phyloP scores from a whole-genome alignment of 2,888 invertebrate species.

The Augochlorella aurata region DNA sequence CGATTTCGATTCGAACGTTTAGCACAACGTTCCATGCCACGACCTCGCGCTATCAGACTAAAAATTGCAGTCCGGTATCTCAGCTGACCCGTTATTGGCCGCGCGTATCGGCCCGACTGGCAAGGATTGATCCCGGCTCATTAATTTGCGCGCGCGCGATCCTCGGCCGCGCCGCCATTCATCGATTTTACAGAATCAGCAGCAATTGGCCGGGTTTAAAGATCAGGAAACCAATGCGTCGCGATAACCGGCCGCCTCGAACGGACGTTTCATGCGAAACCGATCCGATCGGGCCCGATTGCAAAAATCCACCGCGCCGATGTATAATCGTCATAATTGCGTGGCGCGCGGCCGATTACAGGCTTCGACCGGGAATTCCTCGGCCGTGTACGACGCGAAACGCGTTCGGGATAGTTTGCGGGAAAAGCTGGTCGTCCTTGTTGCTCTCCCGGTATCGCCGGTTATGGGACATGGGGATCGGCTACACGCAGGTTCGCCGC shows the following conservation, averaged over 20 bases:
- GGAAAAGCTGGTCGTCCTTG: constrained; percentile 59
- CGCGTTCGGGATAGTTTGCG: not conserved
- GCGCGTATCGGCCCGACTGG: constrained; percentile 20
- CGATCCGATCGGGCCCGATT: not conserved
- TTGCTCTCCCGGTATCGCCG: constrained; percentile 21
- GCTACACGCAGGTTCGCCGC: constrained; percentile 46
- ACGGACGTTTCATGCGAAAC: constrained; percentile 25
- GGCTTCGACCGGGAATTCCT: constrained; percentile 19
- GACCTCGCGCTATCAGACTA: constrained; percentile 24
- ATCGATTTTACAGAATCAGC: constrained; percentile 18
- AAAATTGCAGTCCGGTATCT: constrained; percentile 34
- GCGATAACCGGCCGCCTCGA: not conserved
- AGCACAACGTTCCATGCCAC: not conserved
- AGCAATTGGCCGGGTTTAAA: constrained; percentile 17
- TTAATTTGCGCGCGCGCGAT: constrained; percentile 10
- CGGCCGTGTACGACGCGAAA: not conserved
- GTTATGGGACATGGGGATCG: constrained; percentile 22
- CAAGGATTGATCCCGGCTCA: constrained; percentile 13
- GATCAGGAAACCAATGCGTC: not conserved
- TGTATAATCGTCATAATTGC: constrained; percentile 52
- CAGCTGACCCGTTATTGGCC: constrained; percentile 39
- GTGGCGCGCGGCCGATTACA: constrained; percentile 43
- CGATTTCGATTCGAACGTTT: not conserved
- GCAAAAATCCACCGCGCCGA: no score
- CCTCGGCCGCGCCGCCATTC: constrained; percentile 1